Evolutionary conservation across 2,888 invertebrate species (phyloP).

Genomic region (Limnephilus rhombicus): DNA sequence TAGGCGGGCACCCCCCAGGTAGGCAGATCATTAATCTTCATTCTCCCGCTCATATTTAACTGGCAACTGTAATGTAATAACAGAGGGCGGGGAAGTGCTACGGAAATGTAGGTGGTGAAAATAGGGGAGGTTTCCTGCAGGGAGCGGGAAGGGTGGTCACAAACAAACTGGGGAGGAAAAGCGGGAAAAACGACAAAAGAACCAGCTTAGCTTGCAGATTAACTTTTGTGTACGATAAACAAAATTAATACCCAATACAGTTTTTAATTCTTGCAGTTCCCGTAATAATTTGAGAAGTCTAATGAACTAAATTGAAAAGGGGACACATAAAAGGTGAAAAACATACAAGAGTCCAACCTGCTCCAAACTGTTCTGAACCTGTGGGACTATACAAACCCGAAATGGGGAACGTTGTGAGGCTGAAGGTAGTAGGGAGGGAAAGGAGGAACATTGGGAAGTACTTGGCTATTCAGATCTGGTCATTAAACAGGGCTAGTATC

Average conservation of each 20-base stretch:
- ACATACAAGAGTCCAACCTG: too few species aligned
- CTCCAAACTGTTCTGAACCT: too few species aligned
- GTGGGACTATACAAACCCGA: too few species aligned
- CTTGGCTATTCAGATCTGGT: too few species aligned
- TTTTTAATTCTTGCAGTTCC: neutral
- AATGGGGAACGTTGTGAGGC: too few species aligned
- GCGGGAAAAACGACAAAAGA: neutral
- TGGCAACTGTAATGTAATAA: slow-evolving; percentile 11
- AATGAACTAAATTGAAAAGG: too few species aligned
- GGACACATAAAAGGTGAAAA: too few species aligned
- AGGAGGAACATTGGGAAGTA: too few species aligned
- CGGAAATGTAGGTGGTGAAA: slow-evolving; percentile 5
- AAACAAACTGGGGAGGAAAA: neutral
- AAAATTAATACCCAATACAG: neutral
- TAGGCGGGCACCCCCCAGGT: neutral
- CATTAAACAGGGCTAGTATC: too few species aligned
- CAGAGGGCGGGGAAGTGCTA: neutral
- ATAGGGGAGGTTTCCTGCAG: neutral
- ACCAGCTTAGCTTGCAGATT: neutral
- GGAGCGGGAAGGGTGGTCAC: neutral
- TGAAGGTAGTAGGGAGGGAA: too few species aligned
- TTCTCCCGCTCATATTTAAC: slow-evolving; percentile 20
- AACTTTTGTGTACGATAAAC: neutral
- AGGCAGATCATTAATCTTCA: slow-evolving; percentile 36
- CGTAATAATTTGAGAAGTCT: neutral